These are phyloP conservation scores for Calvadosia cruxmelitensis DNA, from an alignment of 30 jellyfish, hydroid and myxozoan genomes.

Conservation along the genomic window DNA sequence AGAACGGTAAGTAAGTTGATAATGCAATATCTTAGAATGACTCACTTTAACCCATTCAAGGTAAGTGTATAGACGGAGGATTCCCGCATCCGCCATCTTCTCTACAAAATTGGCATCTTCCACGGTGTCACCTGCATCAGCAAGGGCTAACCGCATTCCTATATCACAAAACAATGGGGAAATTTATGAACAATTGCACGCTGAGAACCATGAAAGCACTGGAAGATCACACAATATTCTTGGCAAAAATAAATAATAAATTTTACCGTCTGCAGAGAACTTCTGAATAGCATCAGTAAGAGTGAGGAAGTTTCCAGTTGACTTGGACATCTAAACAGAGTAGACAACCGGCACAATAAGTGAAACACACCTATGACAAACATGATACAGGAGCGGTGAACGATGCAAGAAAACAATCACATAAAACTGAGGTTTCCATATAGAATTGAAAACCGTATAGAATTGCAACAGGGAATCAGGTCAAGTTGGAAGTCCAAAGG, in stretches of 20 bases:
- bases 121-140: conserved; percentile 99
- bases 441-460: no score
- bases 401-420: no score
- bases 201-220: neutral
- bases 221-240: neutral
- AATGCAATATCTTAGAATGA: no score
- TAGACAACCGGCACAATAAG: neutral
- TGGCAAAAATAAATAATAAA: no score
- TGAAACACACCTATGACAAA: no score
- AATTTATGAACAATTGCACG: neutral
- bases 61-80: conserved; percentile 64
- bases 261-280: conserved; percentile 95
- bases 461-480: no score
- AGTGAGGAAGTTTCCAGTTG: conserved; percentile 96
- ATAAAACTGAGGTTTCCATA: no score
- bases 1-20: no score
- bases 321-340: conserved; percentile 68
- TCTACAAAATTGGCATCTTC: conserved; percentile 99
- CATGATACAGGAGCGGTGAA: no score
- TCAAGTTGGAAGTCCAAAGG: no score
- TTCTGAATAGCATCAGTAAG: conserved; percentile 63
- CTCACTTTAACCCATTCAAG: conserved; percentile 91
- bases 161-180: neutral
- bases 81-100: conserved; percentile 92
- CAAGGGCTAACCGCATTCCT: conserved; percentile 98